A percentile compares a stretch with the other conserved stretches of the same genome.
Evolutionary conservation across 2,113 vertebrate species (phyloP).

Genomic region (Sus scrofa): T2T-Sscrofa CM000818.6:119712501-119713000

Average conservation of each 20-base stretch:
- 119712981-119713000: not conserved
- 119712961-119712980: not conserved
- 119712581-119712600: not conserved
- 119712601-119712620: not conserved
- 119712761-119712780: not conserved
- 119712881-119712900: not conserved
- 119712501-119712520: too few relatives aligned
- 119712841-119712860: not conserved
- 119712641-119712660: not conserved
- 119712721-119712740: not conserved
- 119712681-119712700: not conserved
- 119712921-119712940: not conserved
- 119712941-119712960: not conserved
- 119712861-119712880: not conserved
- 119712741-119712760: conserved; percentile 25
- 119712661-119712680: not conserved
- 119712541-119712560: too few relatives aligned
- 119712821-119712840: not conserved
- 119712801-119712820: not conserved
- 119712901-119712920: not conserved
- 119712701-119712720: not conserved
- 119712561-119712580: not conserved
- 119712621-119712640: not conserved
- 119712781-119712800: not conserved
- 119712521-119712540: too few relatives aligned